Base-by-base conservation (phyloP, 1,140 invertebrate genomes). In the Lysiphlebus fabarum region DNA sequence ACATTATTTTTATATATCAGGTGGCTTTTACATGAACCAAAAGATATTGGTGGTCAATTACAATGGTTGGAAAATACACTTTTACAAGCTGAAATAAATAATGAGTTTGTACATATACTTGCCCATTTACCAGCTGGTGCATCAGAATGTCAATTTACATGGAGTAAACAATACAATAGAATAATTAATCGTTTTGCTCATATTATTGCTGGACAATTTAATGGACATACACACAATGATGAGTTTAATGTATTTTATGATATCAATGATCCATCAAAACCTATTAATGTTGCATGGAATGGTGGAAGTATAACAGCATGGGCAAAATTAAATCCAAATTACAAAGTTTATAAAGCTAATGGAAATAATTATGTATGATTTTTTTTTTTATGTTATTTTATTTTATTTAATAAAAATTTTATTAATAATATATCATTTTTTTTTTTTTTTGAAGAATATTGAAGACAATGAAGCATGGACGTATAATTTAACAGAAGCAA, bases 91-190 rank as follows among this genome's bases (percentile, higher is more conserved):
- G 92, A 95, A 73, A 67, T 78, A 40, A 81, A 80, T 8, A 76
- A 79, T 3, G 89, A 92, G 69, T 84, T 84, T 64, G 92, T 93
- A 6, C 90, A 95, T 66, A 89, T 96, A 38, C 71, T 96, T 26
- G 85, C 85, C 0, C 94, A 96, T 65, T 86, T 96, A 51, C 90
- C 91, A 0, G 84, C 90, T 1, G 90, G 89, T 7, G 80, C 83
- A n/a, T 67, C 79, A 7, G 84, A 87, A 58, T 90, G 91, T 67
- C 81, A 86, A 40, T 77, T 82, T 36, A 82, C 86, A 5, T 90
- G 87, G 85, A 83, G 81, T n/a, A 76, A 82, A 57, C 84, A 88
- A 70, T 90, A 85, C 61, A 80, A 81, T 56, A 83, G 77, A 65
- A 85, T 82, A 51, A 67, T 83, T 4, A 65, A 81, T 10, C 70